Evolutionary conservation across 2,888 invertebrate species (phyloP), one percentile per base, ranked within the genome.

Genomic region (Biston betularia): DNA sequence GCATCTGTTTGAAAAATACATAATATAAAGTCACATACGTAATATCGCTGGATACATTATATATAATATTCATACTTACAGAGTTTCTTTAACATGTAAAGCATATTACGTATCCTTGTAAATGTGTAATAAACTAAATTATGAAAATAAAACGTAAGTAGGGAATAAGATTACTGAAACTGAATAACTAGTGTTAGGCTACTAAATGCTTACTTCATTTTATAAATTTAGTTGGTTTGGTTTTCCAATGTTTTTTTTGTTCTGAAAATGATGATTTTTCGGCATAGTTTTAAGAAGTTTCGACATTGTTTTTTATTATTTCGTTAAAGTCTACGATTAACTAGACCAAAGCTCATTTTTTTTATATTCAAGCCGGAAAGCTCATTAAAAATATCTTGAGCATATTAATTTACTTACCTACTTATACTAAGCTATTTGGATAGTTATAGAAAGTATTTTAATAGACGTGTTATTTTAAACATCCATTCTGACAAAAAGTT

Each of bases 291-390:
- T 73, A 70, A 65, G 71, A 64, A 38, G 53, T 61, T 65, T 63
- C 50, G n/a, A 54, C 54, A 38, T 68, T n/a, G n/a, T 6, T 46
- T 73, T 73, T 73, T 68, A 9, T 46, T 82, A 80, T 84, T 81
- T 81, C 82, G 75, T 76, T 75, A 77, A 75, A 71, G 78, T 73
- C 72, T 69, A 48, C 78, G 79, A 78, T 83, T 79, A 53, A 53
- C 82, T 84, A 87, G 79, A 90, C 92, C 92, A 92, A 92, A 92
- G 92, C 85, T 86, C 80, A 80, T 85, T 81, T 84, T 79, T 75
- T 74, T 81, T 83, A 79, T 82, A 86, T 44, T 15, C 53, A 38
- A 10, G 33, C 54, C 33, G 40, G 42, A 54, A 54, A 42, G 42
- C 33, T 54, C 24, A 42, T n/a, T 42, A 7, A 38, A 6, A 8